A percentile compares a stretch with the other conserved stretches of the same genome.
phyloP scores from a whole-genome alignment of 2,797 vertebrate species.

The Phalloptychus januarius region DNA sequence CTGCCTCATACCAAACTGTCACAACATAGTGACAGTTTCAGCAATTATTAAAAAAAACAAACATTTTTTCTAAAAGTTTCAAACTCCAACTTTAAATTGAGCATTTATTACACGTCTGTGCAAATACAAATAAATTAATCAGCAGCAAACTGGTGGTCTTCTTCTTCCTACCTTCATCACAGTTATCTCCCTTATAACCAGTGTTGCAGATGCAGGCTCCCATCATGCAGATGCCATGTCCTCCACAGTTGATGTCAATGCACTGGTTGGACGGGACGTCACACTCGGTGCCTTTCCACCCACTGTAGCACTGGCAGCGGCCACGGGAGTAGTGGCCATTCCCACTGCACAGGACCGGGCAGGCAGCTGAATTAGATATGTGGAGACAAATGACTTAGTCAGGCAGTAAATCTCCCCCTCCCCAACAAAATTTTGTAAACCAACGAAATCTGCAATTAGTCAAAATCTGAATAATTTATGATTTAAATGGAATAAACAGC shows the following conservation, averaged over 20 bases:
- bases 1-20: no score
- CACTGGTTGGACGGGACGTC: constrained; percentile 94
- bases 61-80: no score
- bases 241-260: constrained; percentile 93
- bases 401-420: background rate
- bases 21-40: no score
- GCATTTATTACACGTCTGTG: background rate
- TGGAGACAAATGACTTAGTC: background rate
- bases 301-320: constrained; percentile 96
- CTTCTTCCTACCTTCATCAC: constrained; percentile 90
- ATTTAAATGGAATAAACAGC: background rate
- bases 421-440: background rate
- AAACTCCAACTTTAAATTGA: background rate
- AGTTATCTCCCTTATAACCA: constrained; percentile 96
- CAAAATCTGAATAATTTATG: background rate
- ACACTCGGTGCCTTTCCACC: constrained; percentile 98
- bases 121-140: background rate
- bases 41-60: no score
- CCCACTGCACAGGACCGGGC: constrained; percentile 94
- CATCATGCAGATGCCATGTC: constrained; percentile 94
- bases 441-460: background rate
- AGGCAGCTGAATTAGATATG: constrained; percentile 83
- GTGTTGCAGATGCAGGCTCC: constrained; percentile 96
- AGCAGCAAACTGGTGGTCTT: background rate
- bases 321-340: constrained; percentile 98